Evolutionary conservation across 2,888 invertebrate species (phyloP).

Genomic region (Idaea biselata): DNA sequence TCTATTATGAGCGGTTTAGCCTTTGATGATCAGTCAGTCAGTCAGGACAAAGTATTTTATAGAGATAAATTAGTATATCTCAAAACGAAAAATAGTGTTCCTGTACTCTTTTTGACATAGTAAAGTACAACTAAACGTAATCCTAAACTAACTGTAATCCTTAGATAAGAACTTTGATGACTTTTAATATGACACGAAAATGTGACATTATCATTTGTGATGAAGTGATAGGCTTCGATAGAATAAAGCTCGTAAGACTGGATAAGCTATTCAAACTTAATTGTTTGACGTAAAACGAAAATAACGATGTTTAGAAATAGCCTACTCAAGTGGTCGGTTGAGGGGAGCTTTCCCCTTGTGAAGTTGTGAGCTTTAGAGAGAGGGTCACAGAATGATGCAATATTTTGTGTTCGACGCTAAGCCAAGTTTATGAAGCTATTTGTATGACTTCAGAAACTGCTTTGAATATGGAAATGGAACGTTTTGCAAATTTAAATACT

Average conservation of each 20-base stretch:
- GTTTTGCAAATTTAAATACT: neutral
- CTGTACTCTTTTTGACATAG: neutral
- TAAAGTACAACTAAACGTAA: neutral
- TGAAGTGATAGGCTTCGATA: neutral
- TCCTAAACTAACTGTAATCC: no score
- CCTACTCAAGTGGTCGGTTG: neutral
- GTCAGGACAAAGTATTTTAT: no score
- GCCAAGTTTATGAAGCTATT: neutral
- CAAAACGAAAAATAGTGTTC: neutral
- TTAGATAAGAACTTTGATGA: neutral
- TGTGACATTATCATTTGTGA: neutral
- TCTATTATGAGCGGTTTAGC: no score
- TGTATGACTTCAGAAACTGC: neutral
- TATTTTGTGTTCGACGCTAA: neutral
- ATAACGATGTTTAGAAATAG: neutral
- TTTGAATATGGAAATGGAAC: neutral
- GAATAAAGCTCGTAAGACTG: neutral
- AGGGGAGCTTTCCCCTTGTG: neutral
- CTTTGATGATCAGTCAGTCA: no score
- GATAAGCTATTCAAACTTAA: neutral
- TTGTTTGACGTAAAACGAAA: constrained; percentile 1
- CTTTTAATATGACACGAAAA: neutral
- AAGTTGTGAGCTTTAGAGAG: neutral
- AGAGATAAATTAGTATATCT: no score
- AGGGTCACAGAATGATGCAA: neutral